Conservation (phyloP, 2,113 vertebrate genomes). For the Amblyornis subalaris region DNA sequence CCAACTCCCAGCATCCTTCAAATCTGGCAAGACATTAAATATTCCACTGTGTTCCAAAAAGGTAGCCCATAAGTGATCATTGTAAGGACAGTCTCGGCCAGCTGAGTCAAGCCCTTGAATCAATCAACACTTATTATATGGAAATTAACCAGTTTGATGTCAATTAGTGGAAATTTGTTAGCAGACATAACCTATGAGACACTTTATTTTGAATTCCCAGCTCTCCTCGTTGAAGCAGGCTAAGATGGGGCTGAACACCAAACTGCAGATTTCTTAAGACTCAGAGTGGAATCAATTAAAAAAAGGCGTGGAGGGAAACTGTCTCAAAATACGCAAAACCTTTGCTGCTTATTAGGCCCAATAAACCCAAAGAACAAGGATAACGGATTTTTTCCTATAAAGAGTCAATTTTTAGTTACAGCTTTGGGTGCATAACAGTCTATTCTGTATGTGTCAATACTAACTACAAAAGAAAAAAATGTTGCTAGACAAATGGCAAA, state of each 20-base stretch:
- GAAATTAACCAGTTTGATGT: constrained; percentile 80
- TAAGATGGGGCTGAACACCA: not conserved
- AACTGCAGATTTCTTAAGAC: not conserved
- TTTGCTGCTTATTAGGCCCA: constrained; percentile 44
- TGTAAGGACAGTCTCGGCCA: constrained; percentile 57
- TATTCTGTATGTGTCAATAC: not conserved
- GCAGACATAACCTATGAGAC: constrained; percentile 64
- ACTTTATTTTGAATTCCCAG: constrained; percentile 51
- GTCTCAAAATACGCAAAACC: not conserved
- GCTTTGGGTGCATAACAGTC: not conserved
- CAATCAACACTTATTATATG: constrained; percentile 81
- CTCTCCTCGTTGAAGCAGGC: not conserved
- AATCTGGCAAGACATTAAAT: constrained; percentile 76
- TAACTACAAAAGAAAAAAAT: not conserved
- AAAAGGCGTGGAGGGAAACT: not conserved
- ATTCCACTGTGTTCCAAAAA: constrained; percentile 72
- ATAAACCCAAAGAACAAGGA: constrained; percentile 21
- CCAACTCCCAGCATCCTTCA: constrained; percentile 76
- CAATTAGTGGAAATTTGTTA: constrained; percentile 81
- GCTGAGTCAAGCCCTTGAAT: constrained; percentile 66
- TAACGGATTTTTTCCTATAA: not conserved
- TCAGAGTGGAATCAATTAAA: not conserved
- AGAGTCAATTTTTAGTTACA: constrained; percentile 8
- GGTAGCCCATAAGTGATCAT: constrained; percentile 64
- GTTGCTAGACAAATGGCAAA: not conserved